Evolutionary conservation across 2,888 invertebrate species (phyloP), one percentile per base, ranked within the genome.

Genomic region (Chymomyza procnemis): DNA sequence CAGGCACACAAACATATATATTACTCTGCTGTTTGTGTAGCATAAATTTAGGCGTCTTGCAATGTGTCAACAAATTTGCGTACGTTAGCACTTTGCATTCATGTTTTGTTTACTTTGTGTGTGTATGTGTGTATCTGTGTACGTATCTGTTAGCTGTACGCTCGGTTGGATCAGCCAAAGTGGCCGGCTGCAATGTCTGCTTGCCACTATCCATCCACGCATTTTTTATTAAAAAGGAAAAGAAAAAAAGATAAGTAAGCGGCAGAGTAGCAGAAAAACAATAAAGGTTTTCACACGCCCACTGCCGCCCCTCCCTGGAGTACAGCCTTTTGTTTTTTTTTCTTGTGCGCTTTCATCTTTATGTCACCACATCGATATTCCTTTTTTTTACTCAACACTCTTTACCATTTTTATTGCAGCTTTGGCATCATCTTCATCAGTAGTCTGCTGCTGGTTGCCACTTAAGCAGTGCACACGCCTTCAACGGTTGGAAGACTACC

Each of bases 321-420:
- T 41, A 63, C 34, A 77, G 78, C 78, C 77, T 77, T 76, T 80
- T 54, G 61, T 56, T 71, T 64, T 80, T 54, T 66, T 56, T 71
- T 64, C 47, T 55, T 57, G 57, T 59, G 60, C 54, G 82, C 82
- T 79, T 86, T 85, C 86, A 85, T 81, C 74, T 85, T 78, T 76
- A 69, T 79, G 82, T 81, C 78, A 75, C 68, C 75, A 70, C 76
- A 83, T 83, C 87, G 82, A 83, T 86, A 85, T 81, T 73, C 59
- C 66, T 60, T 14, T 61, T 63, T 19, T 58, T 48, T 70, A 56
- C n/a, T 65, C 62, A 46, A n/a, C 34, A n/a, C 41, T 58, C 34
- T 64, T 57, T 14, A 9, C 12, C 21, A 21, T 21, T 54, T 54
- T 57, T 56, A 22, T 50, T 55, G 61, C 59, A 21, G 21, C 60